A percentile compares a stretch with the other conserved stretches of the same genome.
These are phyloP conservation scores for Eupeodes latifasciatus DNA, from an alignment of 2,888 invertebrate genomes.

Conservation along the genomic window DNA sequence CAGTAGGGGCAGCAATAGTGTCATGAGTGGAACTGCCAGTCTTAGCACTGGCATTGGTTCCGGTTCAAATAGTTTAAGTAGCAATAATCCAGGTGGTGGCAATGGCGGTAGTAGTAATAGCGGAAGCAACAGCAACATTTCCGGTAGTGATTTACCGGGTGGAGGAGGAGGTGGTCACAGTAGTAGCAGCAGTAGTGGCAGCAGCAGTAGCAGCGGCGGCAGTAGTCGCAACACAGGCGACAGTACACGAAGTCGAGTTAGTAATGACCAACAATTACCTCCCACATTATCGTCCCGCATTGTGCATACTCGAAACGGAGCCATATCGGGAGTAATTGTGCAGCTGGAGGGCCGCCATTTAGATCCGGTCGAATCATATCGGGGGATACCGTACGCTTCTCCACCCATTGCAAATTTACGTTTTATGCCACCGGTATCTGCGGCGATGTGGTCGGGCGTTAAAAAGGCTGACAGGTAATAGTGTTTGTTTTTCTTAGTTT, in stretches of 20 bases:
- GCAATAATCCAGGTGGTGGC: conserved; percentile 68
- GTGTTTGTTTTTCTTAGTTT: conserved; percentile 44
- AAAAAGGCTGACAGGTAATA: conserved; percentile 90
- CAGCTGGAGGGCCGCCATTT: conserved; percentile 92
- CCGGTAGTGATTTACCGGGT: conserved; percentile 59
- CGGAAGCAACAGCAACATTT: conserved; percentile 67
- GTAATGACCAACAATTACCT: conserved; percentile 83
- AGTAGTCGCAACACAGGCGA: conserved; percentile 79
- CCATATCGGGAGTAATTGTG: conserved; percentile 93
- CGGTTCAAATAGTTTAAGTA: conserved; percentile 72
- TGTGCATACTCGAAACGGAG: conserved; percentile 94
- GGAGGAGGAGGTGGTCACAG: conserved; percentile 51
- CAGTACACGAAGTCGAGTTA: conserved; percentile 75
- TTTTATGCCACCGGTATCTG: conserved; percentile 98
- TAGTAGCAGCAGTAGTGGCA: conserved; percentile 74
- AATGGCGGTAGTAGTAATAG: conserved; percentile 64
- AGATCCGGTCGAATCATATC: conserved; percentile 95
- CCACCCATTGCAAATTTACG: conserved; percentile 94
- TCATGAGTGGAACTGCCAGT: conserved; percentile 68
- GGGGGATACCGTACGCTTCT: conserved; percentile 97
- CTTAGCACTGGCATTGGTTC: conserved; percentile 71
- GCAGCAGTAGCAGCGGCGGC: conserved; percentile 73
- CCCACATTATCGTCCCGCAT: conserved; percentile 90
- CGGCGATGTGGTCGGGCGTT: conserved; percentile 95
- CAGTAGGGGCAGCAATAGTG: conserved; percentile 75